phyloP scores from a whole-genome alignment of 1,140 invertebrate genomes.

The Drosophila trapezifrons region DNA sequence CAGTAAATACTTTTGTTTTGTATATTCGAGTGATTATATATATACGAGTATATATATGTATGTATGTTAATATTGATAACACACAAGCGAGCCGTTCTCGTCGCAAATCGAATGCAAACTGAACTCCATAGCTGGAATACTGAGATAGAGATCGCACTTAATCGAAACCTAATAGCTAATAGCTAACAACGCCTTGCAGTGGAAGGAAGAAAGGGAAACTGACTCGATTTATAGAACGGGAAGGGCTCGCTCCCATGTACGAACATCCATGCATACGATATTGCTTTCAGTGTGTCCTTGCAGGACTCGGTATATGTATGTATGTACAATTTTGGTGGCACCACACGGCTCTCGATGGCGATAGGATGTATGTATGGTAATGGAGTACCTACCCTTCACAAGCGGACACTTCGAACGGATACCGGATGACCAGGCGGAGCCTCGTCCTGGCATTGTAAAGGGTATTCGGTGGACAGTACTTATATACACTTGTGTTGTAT shows the following conservation, averaged over 20 bases:
- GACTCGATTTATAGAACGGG: conserved; percentile 19
- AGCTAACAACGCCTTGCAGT: conserved; percentile 2
- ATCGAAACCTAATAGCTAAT: conserved; percentile 31
- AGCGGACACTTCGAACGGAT: conserved; percentile 30
- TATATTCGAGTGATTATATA: conserved; percentile 14
- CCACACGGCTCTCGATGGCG: conserved; percentile 7
- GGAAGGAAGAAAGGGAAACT: background rate
- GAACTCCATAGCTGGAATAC: conserved; percentile 4
- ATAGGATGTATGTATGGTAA: conserved; percentile 15
- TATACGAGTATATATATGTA: conserved; percentile 5
- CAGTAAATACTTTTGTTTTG: conserved; percentile 25
- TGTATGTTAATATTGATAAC: conserved; percentile 12
- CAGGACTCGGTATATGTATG: conserved; percentile 23
- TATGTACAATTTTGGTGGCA: conserved; percentile 52
- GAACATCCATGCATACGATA: conserved; percentile 55
- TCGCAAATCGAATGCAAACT: conserved; percentile 16
- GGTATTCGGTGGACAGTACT: conserved; percentile 20
- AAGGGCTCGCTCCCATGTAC: conserved; percentile 17
- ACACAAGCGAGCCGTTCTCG: conserved; percentile 29
- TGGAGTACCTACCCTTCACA: conserved; percentile 49
- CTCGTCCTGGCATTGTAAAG: conserved; percentile 16
- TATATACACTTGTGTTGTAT: conserved; percentile 26
- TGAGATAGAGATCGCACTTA: conserved; percentile 6
- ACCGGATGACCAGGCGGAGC: conserved; percentile 11
- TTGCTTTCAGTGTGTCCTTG: conserved; percentile 48